Conservation (phyloP, 2,888 invertebrate species). For the Tromatobia lineatoria region DNA sequence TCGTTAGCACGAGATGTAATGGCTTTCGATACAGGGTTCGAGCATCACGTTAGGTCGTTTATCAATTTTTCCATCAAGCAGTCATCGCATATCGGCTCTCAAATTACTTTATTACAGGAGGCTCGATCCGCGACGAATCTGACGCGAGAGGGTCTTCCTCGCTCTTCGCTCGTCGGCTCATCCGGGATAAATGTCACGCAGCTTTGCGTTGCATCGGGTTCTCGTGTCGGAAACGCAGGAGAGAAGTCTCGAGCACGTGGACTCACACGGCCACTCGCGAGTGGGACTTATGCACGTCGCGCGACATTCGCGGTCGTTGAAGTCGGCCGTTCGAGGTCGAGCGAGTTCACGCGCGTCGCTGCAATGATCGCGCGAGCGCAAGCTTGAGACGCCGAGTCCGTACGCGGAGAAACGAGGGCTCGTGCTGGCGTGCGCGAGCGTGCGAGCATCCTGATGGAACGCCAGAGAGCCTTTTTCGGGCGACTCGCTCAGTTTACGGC, state of each 20-base stretch:
- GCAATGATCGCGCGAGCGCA: slow-evolving; percentile 15
- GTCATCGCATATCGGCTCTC: slow-evolving; percentile 58
- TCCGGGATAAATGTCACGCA: slow-evolving; percentile 70
- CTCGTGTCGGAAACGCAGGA: slow-evolving; percentile 50
- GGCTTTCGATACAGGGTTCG: slow-evolving; percentile 32
- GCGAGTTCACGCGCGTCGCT: slow-evolving; percentile 78
- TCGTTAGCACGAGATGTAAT: slow-evolving; percentile 37
- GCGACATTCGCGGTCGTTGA: slow-evolving; percentile 81
- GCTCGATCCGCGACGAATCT: slow-evolving; percentile 54
- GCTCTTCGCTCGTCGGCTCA: slow-evolving; percentile 64
- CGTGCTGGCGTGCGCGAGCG: slow-evolving; percentile 51
- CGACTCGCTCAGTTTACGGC: slow-evolving; percentile 57
- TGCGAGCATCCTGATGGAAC: slow-evolving; percentile 65
- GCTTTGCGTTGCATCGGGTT: slow-evolving; percentile 29
- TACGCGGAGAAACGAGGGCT: slow-evolving; percentile 71
- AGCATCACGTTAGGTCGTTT: slow-evolving; percentile 35
- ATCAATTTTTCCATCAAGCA: slow-evolving; percentile 49
- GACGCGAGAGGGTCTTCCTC: slow-evolving; percentile 58
- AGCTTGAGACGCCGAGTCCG: slow-evolving; percentile 51
- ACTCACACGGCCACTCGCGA: slow-evolving; percentile 54
- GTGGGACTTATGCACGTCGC: slow-evolving; percentile 69
- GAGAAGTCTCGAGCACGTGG: slow-evolving; percentile 71
- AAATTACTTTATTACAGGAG: slow-evolving; percentile 39
- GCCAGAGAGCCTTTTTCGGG: slow-evolving; percentile 67
- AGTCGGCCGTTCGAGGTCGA: slow-evolving; percentile 83